Percentiles rank a stretch among this genome's conserved stretches.
These are phyloP conservation scores for Cotesia vestalis DNA, from an alignment of 1,140 invertebrate species.

Conservation along the genomic window DNA sequence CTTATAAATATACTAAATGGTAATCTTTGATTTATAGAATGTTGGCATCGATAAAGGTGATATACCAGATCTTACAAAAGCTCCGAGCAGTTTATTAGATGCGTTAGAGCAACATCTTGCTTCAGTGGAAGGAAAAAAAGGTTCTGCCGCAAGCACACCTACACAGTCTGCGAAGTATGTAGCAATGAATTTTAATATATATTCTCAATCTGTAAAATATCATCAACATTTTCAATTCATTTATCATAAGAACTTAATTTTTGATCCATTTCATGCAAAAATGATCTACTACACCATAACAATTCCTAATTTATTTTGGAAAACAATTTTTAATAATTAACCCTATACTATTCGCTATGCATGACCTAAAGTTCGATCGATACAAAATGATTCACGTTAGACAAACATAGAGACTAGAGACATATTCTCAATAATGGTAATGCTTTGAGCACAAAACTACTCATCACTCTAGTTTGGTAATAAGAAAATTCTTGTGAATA, in stretches of 20 bases:
- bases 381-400: too few relatives aligned
- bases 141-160: constrained; percentile 83
- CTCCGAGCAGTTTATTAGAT: constrained; percentile 97
- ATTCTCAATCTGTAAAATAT: constrained; percentile 1
- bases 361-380: too few relatives aligned
- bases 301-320: too few relatives aligned
- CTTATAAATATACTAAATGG: too few relatives aligned
- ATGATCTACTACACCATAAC: too few relatives aligned
- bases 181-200: constrained; percentile 28
- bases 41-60: constrained; percentile 99
- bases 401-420: too few relatives aligned
- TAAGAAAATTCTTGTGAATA: too few relatives aligned
- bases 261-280: neutral
- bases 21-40: constrained; percentile 72
- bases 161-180: constrained; percentile 82
- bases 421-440: too few relatives aligned
- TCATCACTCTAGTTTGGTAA: too few relatives aligned
- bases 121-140: constrained; percentile 91
- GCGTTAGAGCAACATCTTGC: constrained; percentile 96
- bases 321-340: too few relatives aligned
- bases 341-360: too few relatives aligned
- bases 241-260: neutral
- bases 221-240: neutral
- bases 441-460: too few relatives aligned
- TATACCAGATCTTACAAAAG: constrained; percentile 98